phyloP scores from a whole-genome alignment of 2,113 vertebrate species.

The Murina feae region DNA sequence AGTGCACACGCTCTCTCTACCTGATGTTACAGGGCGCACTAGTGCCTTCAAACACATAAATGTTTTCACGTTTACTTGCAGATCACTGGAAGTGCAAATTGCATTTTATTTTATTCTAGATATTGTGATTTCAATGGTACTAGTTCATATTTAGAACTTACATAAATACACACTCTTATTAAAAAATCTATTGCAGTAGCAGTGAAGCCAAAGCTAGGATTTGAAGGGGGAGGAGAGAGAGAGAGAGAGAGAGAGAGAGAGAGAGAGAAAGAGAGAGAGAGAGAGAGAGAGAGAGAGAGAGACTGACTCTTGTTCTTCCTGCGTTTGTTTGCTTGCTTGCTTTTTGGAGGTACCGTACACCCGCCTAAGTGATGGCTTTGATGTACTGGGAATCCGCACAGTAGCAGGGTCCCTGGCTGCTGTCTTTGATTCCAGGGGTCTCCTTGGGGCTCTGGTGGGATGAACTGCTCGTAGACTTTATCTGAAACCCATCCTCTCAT shows the following conservation, averaged over 20 bases:
- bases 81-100: slow-evolving; percentile 66
- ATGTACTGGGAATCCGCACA: slow-evolving; percentile 65
- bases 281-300: background rate
- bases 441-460: slow-evolving; percentile 72
- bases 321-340: slow-evolving; percentile 71
- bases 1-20: background rate
- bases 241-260: background rate
- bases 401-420: slow-evolving; percentile 69
- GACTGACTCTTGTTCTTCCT: slow-evolving; percentile 46
- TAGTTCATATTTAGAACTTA: slow-evolving; percentile 63
- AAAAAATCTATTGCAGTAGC: slow-evolving; percentile 55
- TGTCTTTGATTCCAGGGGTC: slow-evolving; percentile 71
- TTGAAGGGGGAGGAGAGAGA: background rate
- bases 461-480: slow-evolving; percentile 69
- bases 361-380: slow-evolving; percentile 70
- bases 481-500: slow-evolving; percentile 74
- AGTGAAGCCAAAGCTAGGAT: slow-evolving; percentile 25
- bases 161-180: slow-evolving; percentile 66
- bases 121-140: slow-evolving; percentile 58
- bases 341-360: slow-evolving; percentile 69
- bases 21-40: slow-evolving; percentile 44
- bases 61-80: slow-evolving; percentile 62
- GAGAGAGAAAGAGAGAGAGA: background rate
- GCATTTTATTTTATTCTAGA: slow-evolving; percentile 66
- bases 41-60: slow-evolving; percentile 49